Percentiles rank a stretch among this genome's conserved stretches.
Evolutionary conservation across 2,797 vertebrate species (phyloP).

Genomic region (Chlorospingus semifuscus): DNA sequence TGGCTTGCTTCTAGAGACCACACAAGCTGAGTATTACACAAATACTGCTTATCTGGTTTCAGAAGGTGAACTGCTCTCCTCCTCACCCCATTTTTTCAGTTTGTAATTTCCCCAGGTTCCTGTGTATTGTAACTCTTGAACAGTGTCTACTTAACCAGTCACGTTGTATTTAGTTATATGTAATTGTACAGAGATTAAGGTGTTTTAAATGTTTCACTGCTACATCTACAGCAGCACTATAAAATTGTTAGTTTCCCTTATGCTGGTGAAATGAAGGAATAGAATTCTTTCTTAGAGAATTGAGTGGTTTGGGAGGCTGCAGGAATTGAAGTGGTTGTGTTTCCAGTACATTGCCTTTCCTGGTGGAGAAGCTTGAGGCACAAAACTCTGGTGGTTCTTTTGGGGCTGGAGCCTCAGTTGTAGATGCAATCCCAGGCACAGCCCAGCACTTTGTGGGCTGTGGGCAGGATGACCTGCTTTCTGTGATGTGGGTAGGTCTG

Average conservation of each 20-base stretch:
- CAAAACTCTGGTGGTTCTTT: not conserved
- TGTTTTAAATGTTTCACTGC: not conserved
- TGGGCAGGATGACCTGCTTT: not conserved
- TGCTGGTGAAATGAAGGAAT: not conserved
- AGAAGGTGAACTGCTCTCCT: not conserved
- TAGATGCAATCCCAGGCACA: not conserved
- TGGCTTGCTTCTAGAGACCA: not conserved
- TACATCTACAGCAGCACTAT: not conserved
- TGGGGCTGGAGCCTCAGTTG: not conserved
- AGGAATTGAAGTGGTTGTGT: not conserved
- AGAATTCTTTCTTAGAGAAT: not conserved
- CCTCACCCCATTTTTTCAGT: not conserved
- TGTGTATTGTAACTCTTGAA: not conserved
- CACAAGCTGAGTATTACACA: not conserved
- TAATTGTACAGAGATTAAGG: not conserved
- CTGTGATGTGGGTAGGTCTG: no score
- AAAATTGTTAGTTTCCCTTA: not conserved
- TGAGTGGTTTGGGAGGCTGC: not conserved
- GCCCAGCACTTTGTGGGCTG: not conserved
- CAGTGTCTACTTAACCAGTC: not conserved
- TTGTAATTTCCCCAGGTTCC: not conserved
- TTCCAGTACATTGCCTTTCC: not conserved
- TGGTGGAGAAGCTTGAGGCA: not conserved
- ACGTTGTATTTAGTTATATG: not conserved
- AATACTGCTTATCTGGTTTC: not conserved